Conservation (phyloP, 2,888 invertebrate species). For the Kuschelorhynchus macadamiae region DNA sequence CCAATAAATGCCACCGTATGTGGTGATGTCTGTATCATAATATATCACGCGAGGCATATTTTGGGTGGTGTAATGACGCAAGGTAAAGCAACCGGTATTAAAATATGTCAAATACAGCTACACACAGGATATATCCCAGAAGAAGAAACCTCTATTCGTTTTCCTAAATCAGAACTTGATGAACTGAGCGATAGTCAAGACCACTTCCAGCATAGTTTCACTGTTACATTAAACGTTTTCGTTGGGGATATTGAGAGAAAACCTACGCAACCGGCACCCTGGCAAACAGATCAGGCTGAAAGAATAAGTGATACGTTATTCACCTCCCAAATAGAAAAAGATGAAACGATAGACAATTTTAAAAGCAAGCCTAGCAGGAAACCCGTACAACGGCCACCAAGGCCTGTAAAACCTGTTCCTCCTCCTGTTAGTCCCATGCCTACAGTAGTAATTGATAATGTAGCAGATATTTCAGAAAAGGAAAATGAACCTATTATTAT, state of each 20-base stretch:
- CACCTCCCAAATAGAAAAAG: conserved; percentile 83
- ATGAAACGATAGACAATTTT: conserved; percentile 88
- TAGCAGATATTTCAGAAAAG: conserved; percentile 56
- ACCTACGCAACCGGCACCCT: conserved; percentile 79
- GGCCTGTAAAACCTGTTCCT: conserved; percentile 64
- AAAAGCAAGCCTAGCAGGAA: conserved; percentile 69
- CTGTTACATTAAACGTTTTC: conserved; percentile 78
- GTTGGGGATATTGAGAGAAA: conserved; percentile 80
- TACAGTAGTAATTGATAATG: conserved; percentile 50
- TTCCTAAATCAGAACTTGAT: conserved; percentile 84
- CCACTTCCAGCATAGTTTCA: conserved; percentile 80
- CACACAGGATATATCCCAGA: conserved; percentile 89
- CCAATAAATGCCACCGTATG: conserved; percentile 84
- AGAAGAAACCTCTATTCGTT: conserved; percentile 82
- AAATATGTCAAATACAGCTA: conserved; percentile 89
- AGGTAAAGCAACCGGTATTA: conserved; percentile 85
- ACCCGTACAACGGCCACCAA: conserved; percentile 61
- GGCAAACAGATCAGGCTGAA: conserved; percentile 79
- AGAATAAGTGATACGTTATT: conserved; percentile 77
- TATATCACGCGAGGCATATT: conserved; percentile 90
- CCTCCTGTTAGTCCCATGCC: conserved; percentile 55
- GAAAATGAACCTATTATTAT: conserved; percentile 38
- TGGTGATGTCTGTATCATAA: conserved; percentile 87
- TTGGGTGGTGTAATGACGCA: conserved; percentile 77
- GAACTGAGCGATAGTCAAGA: conserved; percentile 78